Conservation (phyloP, 2,888 invertebrate genomes). For the Acleris emargana region DNA sequence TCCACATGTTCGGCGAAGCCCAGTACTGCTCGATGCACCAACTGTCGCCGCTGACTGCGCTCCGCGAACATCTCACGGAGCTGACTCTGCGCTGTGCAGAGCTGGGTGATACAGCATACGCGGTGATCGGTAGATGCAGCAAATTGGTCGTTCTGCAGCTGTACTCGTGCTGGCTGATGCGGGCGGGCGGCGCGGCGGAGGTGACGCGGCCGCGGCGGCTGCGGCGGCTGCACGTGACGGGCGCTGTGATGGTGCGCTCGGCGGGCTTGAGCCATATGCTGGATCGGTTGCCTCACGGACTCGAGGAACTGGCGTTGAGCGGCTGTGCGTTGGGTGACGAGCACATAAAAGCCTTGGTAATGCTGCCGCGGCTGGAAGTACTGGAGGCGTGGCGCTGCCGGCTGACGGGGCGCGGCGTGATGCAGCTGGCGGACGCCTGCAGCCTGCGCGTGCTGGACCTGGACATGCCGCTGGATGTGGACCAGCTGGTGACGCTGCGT, state of each 20-base stretch:
- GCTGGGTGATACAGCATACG: too few species aligned
- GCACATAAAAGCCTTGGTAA: conserved; percentile 38
- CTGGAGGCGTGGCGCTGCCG: conserved; percentile 47
- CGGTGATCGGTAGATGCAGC: conserved; percentile 42
- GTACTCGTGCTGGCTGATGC: conserved; percentile 52
- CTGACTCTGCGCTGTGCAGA: too few species aligned
- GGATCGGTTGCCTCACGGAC: conserved; percentile 29
- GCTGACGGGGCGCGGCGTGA: conserved; percentile 18
- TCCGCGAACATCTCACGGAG: too few species aligned
- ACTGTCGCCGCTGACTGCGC: too few species aligned
- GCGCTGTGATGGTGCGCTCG: conserved; percentile 47
- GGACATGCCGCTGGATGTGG: conserved; percentile 36
- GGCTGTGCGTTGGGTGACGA: conserved; percentile 42
- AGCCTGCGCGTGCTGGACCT: conserved; percentile 39
- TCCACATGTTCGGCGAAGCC: too few species aligned
- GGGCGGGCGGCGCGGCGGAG: conserved; percentile 39
- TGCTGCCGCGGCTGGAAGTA: conserved; percentile 37
- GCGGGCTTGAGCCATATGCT: conserved; percentile 14
- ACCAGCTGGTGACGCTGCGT: conserved; percentile 11
- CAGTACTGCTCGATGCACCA: too few species aligned
- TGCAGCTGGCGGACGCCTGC: conserved; percentile 38
- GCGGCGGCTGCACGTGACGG: conserved; percentile 50
- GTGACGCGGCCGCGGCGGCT: conserved; percentile 40
- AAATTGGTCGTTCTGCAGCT: conserved; percentile 46
- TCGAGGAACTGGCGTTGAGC: conserved; percentile 46